Base-by-base conservation (phyloP, 2,888 invertebrate species). In the Erannis defoliaria region DNA sequence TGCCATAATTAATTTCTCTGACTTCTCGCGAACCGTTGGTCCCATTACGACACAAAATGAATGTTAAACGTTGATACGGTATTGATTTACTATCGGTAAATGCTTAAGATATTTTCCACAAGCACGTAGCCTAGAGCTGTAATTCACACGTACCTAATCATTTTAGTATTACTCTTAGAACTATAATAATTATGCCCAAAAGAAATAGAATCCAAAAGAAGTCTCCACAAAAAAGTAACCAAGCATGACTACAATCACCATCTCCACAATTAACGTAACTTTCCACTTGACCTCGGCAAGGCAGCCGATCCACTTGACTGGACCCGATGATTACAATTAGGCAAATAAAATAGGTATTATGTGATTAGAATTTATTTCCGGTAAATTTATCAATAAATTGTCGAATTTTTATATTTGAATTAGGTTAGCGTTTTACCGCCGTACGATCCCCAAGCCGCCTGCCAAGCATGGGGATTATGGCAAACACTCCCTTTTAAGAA, bases 261-360 rank as follows among this genome's bases (percentile, higher is more conserved):
- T 60, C 53, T 54, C 37, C 38, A 45, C 37, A 50, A 4, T 49
- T 29, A 29, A 21, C 5, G 26, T 29, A 58, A 63, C 57, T 61
- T 61, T 61, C 60, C 29, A 61, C 35, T 23, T 12, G 53, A 37
- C 66, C 66, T 66, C 58, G 60, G 23, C 37, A 5, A 56, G 19
- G 12, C 8, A 18, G 12, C 29, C 46, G 46, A 46, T 46, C 18
- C 46, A 31, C 10, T 31, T 18, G 14, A 31, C 31, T 46, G 19
- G 16, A 14, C 33, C 31, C 46, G n/a, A 12, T 46, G 46, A 46
- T 46, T 46, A 10, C 46, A 31, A 31, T 31, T 18, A n/a, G n/a
- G n/a, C n/a, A n/a, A n/a, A n/a, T n/a, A n/a, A 29, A 12, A 35
- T 35, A n/a, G n/a, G 5, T 35, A 14, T 5, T 46, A 12, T 31